These are phyloP conservation scores for Bellardia pandia DNA, from an alignment of 2,888 invertebrate genomes.

Conservation along the genomic window DNA sequence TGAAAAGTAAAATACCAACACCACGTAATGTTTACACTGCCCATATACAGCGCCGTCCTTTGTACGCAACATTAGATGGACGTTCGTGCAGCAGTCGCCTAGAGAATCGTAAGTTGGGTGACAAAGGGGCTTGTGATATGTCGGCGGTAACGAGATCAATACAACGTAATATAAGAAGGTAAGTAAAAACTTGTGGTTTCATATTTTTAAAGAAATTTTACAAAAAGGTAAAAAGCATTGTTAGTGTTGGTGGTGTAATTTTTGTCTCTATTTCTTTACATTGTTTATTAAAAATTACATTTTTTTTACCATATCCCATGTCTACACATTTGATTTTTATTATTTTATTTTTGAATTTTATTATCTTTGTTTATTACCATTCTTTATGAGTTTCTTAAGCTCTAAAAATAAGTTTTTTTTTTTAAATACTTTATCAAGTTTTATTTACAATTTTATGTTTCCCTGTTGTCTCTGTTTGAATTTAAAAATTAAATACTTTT, in stretches of 20 bases:
- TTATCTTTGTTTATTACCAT: background rate
- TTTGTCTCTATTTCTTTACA: background rate
- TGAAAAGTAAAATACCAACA: conserved; percentile 86
- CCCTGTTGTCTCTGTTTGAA: background rate
- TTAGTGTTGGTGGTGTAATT: too few species aligned
- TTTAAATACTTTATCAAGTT: conserved; percentile 4
- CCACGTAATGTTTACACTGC: conserved; percentile 82
- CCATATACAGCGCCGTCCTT: conserved; percentile 81
- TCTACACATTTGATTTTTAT: background rate
- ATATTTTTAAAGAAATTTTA: too few species aligned
- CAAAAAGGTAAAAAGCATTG: too few species aligned
- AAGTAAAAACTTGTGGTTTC: conserved; percentile 73
- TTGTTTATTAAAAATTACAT: background rate
- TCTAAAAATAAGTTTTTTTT: background rate
- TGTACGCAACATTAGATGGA: conserved; percentile 86
- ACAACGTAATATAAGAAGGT: conserved; percentile 94
- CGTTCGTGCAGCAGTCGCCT: conserved; percentile 87
- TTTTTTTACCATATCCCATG: background rate
- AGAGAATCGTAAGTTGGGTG: conserved; percentile 88
- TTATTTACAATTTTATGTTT: conserved; percentile 10
- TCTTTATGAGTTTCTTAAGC: background rate
- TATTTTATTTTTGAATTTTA: conserved; percentile 16
- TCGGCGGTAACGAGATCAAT: conserved; percentile 93
- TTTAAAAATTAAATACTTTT: conserved; percentile 3
- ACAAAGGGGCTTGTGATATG: conserved; percentile 90